Percentiles rank a stretch among this genome's conserved stretches.
Evolutionary conservation across 2,797 vertebrate species (phyloP).

Genomic region (Trachurus trachurus): DNA sequence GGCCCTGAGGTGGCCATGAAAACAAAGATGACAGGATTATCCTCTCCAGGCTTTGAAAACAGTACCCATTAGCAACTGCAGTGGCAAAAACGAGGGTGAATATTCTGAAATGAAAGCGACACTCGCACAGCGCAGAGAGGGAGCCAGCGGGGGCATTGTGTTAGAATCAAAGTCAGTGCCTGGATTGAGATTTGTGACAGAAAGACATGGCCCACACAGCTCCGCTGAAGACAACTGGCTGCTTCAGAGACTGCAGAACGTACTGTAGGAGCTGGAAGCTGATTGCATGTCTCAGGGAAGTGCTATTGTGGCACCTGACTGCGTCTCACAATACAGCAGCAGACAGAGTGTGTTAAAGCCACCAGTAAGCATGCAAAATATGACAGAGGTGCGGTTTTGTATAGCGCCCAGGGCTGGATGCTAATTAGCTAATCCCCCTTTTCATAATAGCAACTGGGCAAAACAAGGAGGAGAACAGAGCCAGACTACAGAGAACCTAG

Average conservation of each 20-base stretch:
- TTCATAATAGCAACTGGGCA: slow-evolving; percentile 49
- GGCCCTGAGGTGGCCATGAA: slow-evolving; percentile 68
- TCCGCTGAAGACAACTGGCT: slow-evolving; percentile 65
- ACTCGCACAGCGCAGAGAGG: slow-evolving; percentile 50
- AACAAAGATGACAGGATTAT: slow-evolving; percentile 76
- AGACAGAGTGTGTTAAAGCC: slow-evolving; percentile 46
- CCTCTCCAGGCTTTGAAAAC: slow-evolving; percentile 65
- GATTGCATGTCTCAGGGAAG: slow-evolving; percentile 66
- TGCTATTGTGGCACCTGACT: slow-evolving; percentile 51
- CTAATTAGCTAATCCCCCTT: slow-evolving; percentile 75
- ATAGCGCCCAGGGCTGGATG: slow-evolving; percentile 52
- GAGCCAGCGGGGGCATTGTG: slow-evolving; percentile 69
- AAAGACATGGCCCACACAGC: slow-evolving; percentile 67
- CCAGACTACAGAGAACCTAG: slow-evolving; percentile 40
- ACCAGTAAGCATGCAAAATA: slow-evolving; percentile 38
- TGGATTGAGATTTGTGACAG: slow-evolving; percentile 71
- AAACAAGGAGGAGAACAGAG: slow-evolving; percentile 54
- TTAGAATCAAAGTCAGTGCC: slow-evolving; percentile 76
- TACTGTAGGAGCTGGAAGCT: slow-evolving; percentile 56
- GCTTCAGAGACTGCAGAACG: slow-evolving; percentile 57
- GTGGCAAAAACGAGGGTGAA: slow-evolving; percentile 70
- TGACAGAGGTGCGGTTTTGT: slow-evolving; percentile 48
- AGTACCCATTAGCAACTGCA: slow-evolving; percentile 66
- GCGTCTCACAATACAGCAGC: slow-evolving; percentile 47
- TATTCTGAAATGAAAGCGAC: slow-evolving; percentile 76